Conservation (phyloP, 2,797 vertebrate genomes). For the Sylvilagus floridanus region DNA sequence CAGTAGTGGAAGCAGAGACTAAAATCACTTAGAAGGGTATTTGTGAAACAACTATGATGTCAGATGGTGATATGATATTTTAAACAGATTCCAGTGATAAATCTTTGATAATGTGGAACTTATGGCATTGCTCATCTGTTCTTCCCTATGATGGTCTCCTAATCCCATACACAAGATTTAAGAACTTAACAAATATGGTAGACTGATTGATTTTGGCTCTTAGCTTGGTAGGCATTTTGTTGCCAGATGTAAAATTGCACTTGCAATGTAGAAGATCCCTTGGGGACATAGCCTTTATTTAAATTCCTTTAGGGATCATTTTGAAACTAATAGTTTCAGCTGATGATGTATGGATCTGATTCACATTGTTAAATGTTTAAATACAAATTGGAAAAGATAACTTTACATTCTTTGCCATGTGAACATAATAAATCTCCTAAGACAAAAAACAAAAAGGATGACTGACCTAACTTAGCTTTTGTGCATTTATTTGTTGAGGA, state of each 20-base stretch:
- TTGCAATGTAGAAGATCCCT: background rate
- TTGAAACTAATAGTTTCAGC: slow-evolving; percentile 66
- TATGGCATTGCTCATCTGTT: background rate
- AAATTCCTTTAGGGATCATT: slow-evolving; percentile 68
- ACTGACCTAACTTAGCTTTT: slow-evolving; percentile 63
- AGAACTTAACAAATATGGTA: background rate
- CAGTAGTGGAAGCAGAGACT: background rate
- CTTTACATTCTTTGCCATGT: slow-evolving; percentile 68
- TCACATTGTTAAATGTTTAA: slow-evolving; percentile 69
- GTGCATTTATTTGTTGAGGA: slow-evolving; percentile 82
- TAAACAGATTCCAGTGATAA: background rate
- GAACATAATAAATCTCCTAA: slow-evolving; percentile 46
- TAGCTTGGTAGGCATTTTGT: background rate
- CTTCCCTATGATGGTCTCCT: background rate
- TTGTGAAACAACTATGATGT: background rate
- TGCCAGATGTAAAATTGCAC: background rate
- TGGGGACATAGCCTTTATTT: slow-evolving; percentile 45
- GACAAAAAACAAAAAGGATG: slow-evolving; percentile 69
- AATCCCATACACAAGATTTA: background rate
- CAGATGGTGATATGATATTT: background rate
- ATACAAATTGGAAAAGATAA: slow-evolving; percentile 59
- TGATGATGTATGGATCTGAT: slow-evolving; percentile 47
- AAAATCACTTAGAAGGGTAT: background rate
- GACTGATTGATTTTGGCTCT: background rate
- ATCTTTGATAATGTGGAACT: background rate